Conservation (phyloP, 2,797 vertebrate genomes). For the Furcifer pardalis region DNA sequence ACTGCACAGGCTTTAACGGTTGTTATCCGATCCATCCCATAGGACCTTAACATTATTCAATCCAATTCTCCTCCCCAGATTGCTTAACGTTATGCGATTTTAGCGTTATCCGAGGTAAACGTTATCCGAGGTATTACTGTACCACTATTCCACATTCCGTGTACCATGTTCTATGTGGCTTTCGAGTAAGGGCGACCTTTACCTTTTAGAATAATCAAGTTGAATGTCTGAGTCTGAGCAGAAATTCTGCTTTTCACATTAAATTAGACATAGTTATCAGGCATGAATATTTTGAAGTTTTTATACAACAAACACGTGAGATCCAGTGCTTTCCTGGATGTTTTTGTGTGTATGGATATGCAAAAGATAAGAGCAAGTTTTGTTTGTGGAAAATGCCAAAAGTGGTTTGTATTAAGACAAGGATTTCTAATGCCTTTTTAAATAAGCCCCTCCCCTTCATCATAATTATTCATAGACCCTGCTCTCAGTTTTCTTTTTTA, state of each 20-base stretch:
- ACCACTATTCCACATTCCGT: too few relatives aligned
- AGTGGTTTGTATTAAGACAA: not conserved
- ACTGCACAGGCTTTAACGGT: too few relatives aligned
- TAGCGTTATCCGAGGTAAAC: too few relatives aligned
- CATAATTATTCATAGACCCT: not conserved
- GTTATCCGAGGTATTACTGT: too few relatives aligned
- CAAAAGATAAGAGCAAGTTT: slow-evolving; percentile 27
- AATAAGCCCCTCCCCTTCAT: not conserved
- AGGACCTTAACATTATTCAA: too few relatives aligned
- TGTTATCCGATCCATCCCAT: too few relatives aligned
- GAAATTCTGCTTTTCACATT: slow-evolving; percentile 60
- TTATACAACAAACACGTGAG: slow-evolving; percentile 39
- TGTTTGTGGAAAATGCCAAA: slow-evolving; percentile 21
- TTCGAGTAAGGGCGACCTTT: too few relatives aligned
- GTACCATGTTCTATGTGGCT: too few relatives aligned
- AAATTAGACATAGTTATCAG: slow-evolving; percentile 55
- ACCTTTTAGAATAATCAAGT: slow-evolving; percentile 37
- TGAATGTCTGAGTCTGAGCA: slow-evolving; percentile 38
- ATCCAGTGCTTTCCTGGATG: slow-evolving; percentile 22
- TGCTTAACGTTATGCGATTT: too few relatives aligned
- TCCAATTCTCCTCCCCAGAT: too few relatives aligned
- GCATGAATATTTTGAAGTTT: slow-evolving; percentile 57
- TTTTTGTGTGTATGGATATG: slow-evolving; percentile 2
- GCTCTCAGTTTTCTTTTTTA: not conserved
- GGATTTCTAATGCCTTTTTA: not conserved